A percentile compares a stretch with the other conserved stretches of the same genome.
Conservation (phyloP, 2,113 vertebrate species). For the Takifugu bimaculatus region DNA sequence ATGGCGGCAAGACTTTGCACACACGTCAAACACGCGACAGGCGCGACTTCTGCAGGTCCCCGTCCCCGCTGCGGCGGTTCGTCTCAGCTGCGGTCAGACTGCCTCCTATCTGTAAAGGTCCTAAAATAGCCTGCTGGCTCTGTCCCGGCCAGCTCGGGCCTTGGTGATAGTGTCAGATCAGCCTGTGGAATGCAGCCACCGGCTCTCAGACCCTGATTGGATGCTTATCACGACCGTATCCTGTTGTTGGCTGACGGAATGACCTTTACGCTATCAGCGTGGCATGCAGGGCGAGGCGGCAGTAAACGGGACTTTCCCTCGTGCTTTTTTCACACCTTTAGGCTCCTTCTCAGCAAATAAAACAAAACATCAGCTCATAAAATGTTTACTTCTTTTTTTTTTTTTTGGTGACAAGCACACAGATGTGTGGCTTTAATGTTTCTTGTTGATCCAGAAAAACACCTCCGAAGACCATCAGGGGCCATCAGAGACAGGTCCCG, state of each 20-base stretch:
- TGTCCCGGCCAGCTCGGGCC: slow-evolving; percentile 34
- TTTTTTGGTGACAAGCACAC: too few relatives aligned
- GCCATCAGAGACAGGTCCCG: too few relatives aligned
- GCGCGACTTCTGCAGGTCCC: neutral
- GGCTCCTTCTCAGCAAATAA: neutral
- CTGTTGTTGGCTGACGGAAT: slow-evolving; percentile 27
- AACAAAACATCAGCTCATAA: too few relatives aligned
- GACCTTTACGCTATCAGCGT: slow-evolving; percentile 63
- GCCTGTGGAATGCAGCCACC: slow-evolving; percentile 55
- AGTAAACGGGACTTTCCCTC: slow-evolving; percentile 5
- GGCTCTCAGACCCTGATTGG: slow-evolving; percentile 62
- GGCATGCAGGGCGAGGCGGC: slow-evolving; percentile 36
- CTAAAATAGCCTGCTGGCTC: slow-evolving; percentile 50
- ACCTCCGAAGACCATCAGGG: too few relatives aligned
- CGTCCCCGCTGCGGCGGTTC: neutral
- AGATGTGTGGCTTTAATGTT: too few relatives aligned
- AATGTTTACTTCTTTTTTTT: too few relatives aligned
- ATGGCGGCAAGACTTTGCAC: too few relatives aligned
- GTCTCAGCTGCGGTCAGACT: neutral
- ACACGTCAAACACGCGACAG: too few relatives aligned
- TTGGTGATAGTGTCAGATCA: slow-evolving; percentile 53
- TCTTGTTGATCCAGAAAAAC: too few relatives aligned
- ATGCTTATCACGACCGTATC: slow-evolving; percentile 46
- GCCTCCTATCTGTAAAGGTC: slow-evolving; percentile 45
- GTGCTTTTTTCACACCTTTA: slow-evolving; percentile 31